Conservation (phyloP, 2,888 invertebrate species). For the Axea sp. region DNA sequence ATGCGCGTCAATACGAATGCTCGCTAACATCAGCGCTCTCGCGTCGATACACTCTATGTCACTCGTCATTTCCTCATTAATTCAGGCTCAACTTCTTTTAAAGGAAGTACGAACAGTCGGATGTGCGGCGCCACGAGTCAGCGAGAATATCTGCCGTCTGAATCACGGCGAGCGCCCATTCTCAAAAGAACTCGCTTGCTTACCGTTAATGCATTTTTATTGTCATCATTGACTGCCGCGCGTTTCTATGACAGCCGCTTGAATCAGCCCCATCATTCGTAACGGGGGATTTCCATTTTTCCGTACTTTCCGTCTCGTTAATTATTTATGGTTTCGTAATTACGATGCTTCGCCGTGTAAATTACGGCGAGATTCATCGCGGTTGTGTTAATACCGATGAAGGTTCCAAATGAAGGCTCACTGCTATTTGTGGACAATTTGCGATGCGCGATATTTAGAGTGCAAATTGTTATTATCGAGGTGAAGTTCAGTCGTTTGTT, state of each 20-base stretch:
- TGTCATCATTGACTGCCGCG: conserved; percentile 11
- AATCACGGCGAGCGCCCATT: conserved; percentile 66
- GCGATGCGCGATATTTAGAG: too few relatives aligned
- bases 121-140: conserved; percentile 74
- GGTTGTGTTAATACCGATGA: too few relatives aligned
- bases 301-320: too few relatives aligned
- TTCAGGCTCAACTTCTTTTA: conserved; percentile 66
- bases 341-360: too few relatives aligned
- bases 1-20: conserved; percentile 43
- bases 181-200: conserved; percentile 2
- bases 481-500: too few relatives aligned
- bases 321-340: too few relatives aligned
- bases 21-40: conserved; percentile 17
- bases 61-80: conserved; percentile 67
- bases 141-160: conserved; percentile 74
- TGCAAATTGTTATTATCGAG: too few relatives aligned
- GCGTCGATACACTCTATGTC: conserved; percentile 49
- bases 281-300: too few relatives aligned
- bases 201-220: conserved; percentile 53
- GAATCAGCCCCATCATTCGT: neutral
- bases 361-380: too few relatives aligned
- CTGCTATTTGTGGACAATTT: too few relatives aligned
- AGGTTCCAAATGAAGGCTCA: too few relatives aligned
- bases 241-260: conserved; percentile 4
- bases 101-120: conserved; percentile 72